Base-by-base conservation (phyloP, 2,113 vertebrate species). In the Leptocoma aspasia region DNA sequence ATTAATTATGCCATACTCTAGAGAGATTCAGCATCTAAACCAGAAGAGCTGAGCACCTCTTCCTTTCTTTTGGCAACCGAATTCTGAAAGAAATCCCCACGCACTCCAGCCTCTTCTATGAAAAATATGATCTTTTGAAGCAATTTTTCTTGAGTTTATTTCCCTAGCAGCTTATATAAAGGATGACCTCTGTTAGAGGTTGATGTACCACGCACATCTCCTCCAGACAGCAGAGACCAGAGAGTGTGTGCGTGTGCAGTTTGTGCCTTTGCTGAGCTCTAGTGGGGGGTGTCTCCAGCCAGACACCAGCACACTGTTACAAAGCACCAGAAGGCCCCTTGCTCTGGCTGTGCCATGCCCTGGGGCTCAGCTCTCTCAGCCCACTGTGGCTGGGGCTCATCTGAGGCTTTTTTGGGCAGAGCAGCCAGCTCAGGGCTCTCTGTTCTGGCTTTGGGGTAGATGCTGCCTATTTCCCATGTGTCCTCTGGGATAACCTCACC, bases 401-500 rank as follows among this genome's bases (percentile, higher is more conserved):
- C 54, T 94, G 92, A 97, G 60, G 59, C 80, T 86, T 93, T 94
- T 57, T 86, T 71, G 80, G 83, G 72, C 80, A 86, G 84, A 95
- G 65, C 76, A 92, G 68, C 15, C 77, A 82, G 56, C 60, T 94
- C 83, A 84, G 33, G 37, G 47, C 69, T 92, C 85, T 96, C 91
- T 92, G 80, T 81, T 96, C 80, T 89, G 71, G 33, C 33, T 89
- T 66, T 70, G 42, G 82, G 89, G 71, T 18, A 92, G 56, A 78
- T 73, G 63, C 41, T 90, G 82, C 30, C 79, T 37, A 22, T 89
- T 95, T 94, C 47, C 69, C 69, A 60, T 49, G 66, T 56, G 61
- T 96, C 82, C 56, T 89, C 41, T 92, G 94, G 92, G 89, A 89
- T 92, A 95, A 90, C 77, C 72, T 93, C 92, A 86, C 86, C 89